Base-by-base conservation (phyloP, 2,113 vertebrate genomes). In the Agapornis roseicollis region DNA sequence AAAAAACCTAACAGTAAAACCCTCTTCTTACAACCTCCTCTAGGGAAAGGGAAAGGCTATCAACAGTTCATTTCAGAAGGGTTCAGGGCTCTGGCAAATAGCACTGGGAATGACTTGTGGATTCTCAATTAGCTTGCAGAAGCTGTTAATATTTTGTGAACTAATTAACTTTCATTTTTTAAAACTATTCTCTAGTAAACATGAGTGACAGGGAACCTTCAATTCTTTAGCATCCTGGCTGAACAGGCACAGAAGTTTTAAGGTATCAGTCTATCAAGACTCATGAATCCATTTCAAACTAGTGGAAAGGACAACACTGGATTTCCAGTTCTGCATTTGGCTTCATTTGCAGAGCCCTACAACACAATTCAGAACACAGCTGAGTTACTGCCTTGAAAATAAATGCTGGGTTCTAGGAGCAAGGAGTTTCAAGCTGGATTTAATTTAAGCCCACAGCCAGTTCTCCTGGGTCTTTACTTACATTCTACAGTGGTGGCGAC, bases 251-350 rank as follows among this genome's bases (percentile, higher is more conserved):
- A 25, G 3, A 74, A 55, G 11, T 15, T 58, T 71, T 41, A 64
- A 55, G 17, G 0, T 24, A 49, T 3, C 11, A 68, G 15, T 37
- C 28, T 0, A 0, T 71, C 60, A 81, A 55, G 16, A 44, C 33
- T 60, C 24, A 27, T 2, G 1, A 89, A 17, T 20, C 37, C 49
- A 6, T 10, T 13, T 89, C 46, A 78, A 63, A 41, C 6, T 14
- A 71, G 33, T 14, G 27, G 28, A 71, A 89, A 91, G 37, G 11
- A 33, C 24, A 50, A 58, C 31, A 25, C 7, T 20, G 8, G 20
- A 42, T 33, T 91, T 76, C 56, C 65, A 68, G 14, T 39, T 78
- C 65, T 56, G 27, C 2, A 2, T 25, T 25, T 31, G 35, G 23
- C 42, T 17, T 68, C 19, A 63, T 4, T 89, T 74, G 84, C 29